Percentiles rank a stretch among this genome's conserved stretches.
Conservation (phyloP, 2,888 invertebrate species). For the Luffia ferchaultella region DNA sequence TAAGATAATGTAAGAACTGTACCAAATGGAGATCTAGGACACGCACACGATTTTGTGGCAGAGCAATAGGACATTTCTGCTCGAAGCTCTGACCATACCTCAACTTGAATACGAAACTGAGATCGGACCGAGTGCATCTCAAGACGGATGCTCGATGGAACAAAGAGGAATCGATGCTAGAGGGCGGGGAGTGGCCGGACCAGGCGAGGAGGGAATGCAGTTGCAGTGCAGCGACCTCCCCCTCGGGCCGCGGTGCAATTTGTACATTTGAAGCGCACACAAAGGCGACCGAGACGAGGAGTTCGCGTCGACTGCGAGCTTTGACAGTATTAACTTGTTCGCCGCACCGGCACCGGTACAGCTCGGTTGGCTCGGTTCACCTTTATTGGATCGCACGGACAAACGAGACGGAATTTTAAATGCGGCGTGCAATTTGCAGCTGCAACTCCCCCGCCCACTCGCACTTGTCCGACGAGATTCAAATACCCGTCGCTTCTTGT, state of each 20-base stretch:
- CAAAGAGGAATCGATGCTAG: constrained; percentile 58
- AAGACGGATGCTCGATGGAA: constrained; percentile 53
- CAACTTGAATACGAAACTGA: constrained; percentile 50
- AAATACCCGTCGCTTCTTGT: too few relatives aligned
- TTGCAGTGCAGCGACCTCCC: constrained; percentile 53
- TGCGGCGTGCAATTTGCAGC: constrained; percentile 22
- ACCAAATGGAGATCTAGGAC: too few relatives aligned
- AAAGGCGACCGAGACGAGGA: constrained; percentile 59
- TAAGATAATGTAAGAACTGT: too few relatives aligned
- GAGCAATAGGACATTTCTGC: too few relatives aligned
- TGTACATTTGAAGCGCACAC: constrained; percentile 66
- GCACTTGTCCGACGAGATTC: too few relatives aligned
- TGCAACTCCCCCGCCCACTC: too few relatives aligned
- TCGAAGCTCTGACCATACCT: constrained; percentile 23
- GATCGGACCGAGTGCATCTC: constrained; percentile 52
- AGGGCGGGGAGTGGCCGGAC: constrained; percentile 33
- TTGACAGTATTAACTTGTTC: constrained; percentile 66
- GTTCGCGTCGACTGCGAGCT: constrained; percentile 43
- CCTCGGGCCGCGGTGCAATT: constrained; percentile 58
- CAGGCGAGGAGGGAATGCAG: constrained; percentile 25
- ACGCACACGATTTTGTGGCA: too few relatives aligned
- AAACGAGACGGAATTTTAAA: constrained; percentile 31
- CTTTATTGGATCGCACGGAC: constrained; percentile 48
- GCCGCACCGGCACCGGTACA: constrained; percentile 35
- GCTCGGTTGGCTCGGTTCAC: constrained; percentile 38